Evolutionary conservation across 1,140 invertebrate genomes (phyloP).

Genomic region (Brachionus calyciflorus): DNA sequence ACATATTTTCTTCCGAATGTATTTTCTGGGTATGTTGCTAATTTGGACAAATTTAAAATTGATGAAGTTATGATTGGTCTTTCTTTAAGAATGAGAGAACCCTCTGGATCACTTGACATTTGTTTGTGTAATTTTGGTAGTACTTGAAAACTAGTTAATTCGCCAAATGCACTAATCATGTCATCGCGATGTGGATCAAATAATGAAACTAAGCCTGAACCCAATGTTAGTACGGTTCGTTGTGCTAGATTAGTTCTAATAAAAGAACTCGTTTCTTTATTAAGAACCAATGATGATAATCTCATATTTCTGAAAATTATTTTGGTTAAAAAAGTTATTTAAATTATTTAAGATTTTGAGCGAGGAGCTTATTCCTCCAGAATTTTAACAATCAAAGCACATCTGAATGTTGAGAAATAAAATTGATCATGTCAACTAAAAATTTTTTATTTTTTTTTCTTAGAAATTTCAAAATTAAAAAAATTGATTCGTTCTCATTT

Average conservation of each 20-base stretch:
- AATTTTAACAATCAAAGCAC: neutral
- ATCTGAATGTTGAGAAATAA: too few species aligned
- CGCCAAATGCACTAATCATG: slow-evolving; percentile 88
- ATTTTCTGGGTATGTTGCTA: slow-evolving; percentile 71
- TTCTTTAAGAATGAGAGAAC: slow-evolving; percentile 70
- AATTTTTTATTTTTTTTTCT: neutral
- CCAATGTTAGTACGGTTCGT: slow-evolving; percentile 70
- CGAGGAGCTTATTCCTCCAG: slow-evolving; percentile 28
- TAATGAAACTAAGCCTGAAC: slow-evolving; percentile 74
- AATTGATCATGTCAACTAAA: too few species aligned
- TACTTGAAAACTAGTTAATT: slow-evolving; percentile 75
- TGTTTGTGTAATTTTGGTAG: slow-evolving; percentile 68
- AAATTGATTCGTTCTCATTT: too few species aligned
- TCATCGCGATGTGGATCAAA: slow-evolving; percentile 67
- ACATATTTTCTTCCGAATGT: slow-evolving; percentile 80
- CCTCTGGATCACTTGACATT: slow-evolving; percentile 70
- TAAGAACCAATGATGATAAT: neutral
- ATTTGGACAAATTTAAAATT: slow-evolving; percentile 73
- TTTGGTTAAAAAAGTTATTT: neutral
- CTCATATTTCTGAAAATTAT: neutral
- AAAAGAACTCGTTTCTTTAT: slow-evolving; percentile 22
- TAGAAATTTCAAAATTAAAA: too few species aligned
- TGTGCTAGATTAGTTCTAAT: slow-evolving; percentile 61
- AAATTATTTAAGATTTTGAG: neutral
- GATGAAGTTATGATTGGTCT: slow-evolving; percentile 80